Evolutionary conservation across 2,888 invertebrate species (phyloP).

Genomic region (Anaspis maculata): DNA sequence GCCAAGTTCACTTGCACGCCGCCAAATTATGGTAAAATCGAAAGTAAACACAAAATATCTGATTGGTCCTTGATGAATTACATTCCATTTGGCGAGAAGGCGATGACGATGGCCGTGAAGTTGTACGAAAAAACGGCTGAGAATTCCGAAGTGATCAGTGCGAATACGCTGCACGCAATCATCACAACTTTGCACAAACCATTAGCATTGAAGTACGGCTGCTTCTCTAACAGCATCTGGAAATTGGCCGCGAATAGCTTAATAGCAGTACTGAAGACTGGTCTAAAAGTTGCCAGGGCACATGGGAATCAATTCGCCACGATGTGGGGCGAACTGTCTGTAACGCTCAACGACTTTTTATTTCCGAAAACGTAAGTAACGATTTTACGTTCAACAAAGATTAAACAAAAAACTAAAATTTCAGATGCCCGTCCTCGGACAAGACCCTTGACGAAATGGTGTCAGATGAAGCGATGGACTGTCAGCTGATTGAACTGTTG

Average conservation of each 20-base stretch:
- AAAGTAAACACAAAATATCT: slow-evolving; percentile 49
- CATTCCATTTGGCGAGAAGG: slow-evolving; percentile 78
- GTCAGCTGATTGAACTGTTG: slow-evolving; percentile 72
- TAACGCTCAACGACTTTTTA: slow-evolving; percentile 82
- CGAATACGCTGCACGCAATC: slow-evolving; percentile 59
- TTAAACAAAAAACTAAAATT: too few relatives aligned
- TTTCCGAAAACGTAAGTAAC: slow-evolving; percentile 67
- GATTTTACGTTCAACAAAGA: too few relatives aligned
- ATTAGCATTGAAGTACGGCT: slow-evolving; percentile 70
- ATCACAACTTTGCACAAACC: slow-evolving; percentile 63
- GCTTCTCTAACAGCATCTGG: slow-evolving; percentile 75
- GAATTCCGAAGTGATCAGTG: slow-evolving; percentile 61
- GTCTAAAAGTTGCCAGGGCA: slow-evolving; percentile 79
- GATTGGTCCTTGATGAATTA: slow-evolving; percentile 76
- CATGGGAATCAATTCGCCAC: slow-evolving; percentile 62
- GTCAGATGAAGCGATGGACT: slow-evolving; percentile 71
- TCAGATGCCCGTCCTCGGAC: slow-evolving; percentile 47
- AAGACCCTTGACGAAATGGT: slow-evolving; percentile 52
- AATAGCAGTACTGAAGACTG: slow-evolving; percentile 69
- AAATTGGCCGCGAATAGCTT: slow-evolving; percentile 71
- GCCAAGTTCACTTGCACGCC: slow-evolving; percentile 64
- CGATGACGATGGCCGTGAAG: slow-evolving; percentile 64
- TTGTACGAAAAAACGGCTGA: slow-evolving; percentile 67
- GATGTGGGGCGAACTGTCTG: slow-evolving; percentile 83
- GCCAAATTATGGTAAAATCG: slow-evolving; percentile 49